Conservation (phyloP, 2,113 vertebrate species). For the Acrocephalus kingi region DNA sequence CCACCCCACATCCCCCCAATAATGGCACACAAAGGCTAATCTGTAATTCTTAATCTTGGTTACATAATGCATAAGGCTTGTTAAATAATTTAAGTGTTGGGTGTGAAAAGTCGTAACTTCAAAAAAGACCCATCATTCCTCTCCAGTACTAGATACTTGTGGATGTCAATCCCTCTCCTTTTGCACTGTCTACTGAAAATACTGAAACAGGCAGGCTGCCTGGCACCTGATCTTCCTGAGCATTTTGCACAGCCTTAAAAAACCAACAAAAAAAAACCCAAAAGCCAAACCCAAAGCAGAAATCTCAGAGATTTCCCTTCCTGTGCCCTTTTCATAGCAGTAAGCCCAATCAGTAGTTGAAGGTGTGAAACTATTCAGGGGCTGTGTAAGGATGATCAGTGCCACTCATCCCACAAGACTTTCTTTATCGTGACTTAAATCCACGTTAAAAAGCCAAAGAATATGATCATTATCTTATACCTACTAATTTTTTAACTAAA, state of each 20-base stretch:
- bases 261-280: fast-evolving
- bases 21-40: not conserved
- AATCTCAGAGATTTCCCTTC: not conserved
- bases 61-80: not conserved
- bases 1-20: fast-evolving
- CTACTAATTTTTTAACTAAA: not conserved
- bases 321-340: not conserved
- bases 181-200: not conserved
- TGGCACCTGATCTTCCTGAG: not conserved
- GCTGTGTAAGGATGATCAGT: not conserved
- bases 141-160: not conserved
- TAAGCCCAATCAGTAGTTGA: fast-evolving
- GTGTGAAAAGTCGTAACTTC: not conserved
- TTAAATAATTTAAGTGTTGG: not conserved
- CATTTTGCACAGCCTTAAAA: not conserved
- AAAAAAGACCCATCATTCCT: not conserved
- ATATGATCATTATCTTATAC: not conserved
- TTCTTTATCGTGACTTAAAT: not conserved
- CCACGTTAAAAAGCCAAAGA: not conserved
- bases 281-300: not conserved
- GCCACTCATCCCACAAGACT: not conserved
- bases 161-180: not conserved
- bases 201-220: not conserved
- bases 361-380: not conserved
- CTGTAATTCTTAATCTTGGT: not conserved